A percentile compares a stretch with the other conserved stretches of the same genome.
phyloP scores from a whole-genome alignment of 53 echinoderm and acorn worm species.

The Pentamera pediparva region DNA sequence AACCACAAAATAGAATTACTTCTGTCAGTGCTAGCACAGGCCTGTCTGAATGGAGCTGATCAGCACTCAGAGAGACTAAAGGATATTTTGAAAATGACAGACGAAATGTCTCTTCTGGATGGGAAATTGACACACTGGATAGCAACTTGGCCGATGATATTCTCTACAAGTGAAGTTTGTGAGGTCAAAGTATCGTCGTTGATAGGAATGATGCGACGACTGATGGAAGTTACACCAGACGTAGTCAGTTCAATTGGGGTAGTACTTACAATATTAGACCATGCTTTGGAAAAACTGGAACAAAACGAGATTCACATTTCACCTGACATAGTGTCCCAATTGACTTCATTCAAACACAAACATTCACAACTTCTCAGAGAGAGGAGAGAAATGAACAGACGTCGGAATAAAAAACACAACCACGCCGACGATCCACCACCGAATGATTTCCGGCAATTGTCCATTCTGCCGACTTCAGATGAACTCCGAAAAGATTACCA shows the following conservation, averaged over 20 bases:
- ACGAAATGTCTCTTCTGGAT: not conserved
- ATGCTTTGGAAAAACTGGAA: not conserved
- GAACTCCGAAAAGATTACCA: constrained; percentile 45
- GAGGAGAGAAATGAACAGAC: too few species aligned
- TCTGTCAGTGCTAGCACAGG: too few species aligned
- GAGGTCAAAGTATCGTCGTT: not conserved
- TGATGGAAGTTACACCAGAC: not conserved
- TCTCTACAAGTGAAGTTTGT: not conserved
- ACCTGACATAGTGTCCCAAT: not conserved
- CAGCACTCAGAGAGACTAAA: not conserved
- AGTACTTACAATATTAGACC: not conserved
- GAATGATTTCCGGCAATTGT: constrained; percentile 57
- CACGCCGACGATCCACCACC: constrained; percentile 40
- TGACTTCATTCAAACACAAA: not conserved
- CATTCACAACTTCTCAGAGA: too few species aligned
- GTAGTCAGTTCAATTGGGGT: not conserved
- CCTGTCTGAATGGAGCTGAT: not conserved
- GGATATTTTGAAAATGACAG: not conserved
- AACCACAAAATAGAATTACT: too few species aligned
- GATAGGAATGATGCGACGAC: not conserved
- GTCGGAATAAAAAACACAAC: too few species aligned
- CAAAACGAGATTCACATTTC: not conserved
- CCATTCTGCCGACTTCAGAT: constrained; percentile 48
- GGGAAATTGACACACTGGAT: not conserved
- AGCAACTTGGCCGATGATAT: not conserved